Base-by-base conservation (phyloP, 1,140 invertebrate species). In the Procambarus clarkii region DNA sequence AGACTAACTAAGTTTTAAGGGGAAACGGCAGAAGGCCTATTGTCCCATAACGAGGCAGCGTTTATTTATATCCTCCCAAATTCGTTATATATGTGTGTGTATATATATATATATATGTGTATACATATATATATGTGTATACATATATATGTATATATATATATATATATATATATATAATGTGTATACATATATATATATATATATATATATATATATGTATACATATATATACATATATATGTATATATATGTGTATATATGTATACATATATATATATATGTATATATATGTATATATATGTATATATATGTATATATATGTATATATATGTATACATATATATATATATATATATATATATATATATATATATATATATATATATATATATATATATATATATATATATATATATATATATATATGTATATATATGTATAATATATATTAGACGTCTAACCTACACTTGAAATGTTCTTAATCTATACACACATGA, bases 401-500 rank as follows among this genome's bases (percentile, higher is more conserved):
- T 76, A 44, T 76, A 44, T 76, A 76, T 80, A 44, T 76, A 44
- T 76, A 44, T 76, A 44, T 76, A 44, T 44, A 44, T 76, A 44
- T 76, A 44, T 76, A 44, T 76, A 9, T 54, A 9, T 54, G 50
- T 54, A 9, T 5, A 9, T 54, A n/a, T 77, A n/a, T 77, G 79
- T 81, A 3, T 81, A 24, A 34, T 34, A 34, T 34, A 34, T 34
- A 34, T 1, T 1, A 34, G 34, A 34, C 34, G 34, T 34, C 34
- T 34, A 34, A 34, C 34, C 34, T 34, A 34, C 34, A 34, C 34
- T 34, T 34, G 34, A 34, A 34, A 34, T 34, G 34, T 34, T 78
- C 84, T 46, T 77, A 77, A 86, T 77, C 54, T 77, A 78, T 77
- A 71, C 84, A 77, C 71, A 9, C 21, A 71, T 48, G 58, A n/a